Base-by-base conservation (phyloP, 1,140 invertebrate species). In the Tetramorium alpestre region DNA sequence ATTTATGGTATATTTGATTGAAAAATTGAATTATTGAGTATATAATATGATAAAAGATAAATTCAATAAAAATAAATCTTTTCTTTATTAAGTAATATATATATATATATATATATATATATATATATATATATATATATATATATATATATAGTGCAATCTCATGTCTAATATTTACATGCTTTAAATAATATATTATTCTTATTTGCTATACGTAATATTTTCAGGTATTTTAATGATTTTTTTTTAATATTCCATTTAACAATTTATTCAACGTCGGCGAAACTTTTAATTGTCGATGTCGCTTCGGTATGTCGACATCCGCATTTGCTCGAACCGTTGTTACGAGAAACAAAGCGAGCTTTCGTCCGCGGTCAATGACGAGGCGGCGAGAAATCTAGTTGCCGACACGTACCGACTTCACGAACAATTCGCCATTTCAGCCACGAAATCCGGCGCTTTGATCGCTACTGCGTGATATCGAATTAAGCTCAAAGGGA, bases 391-490 rank as follows among this genome's bases (percentile, higher is more conserved):
- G 73, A 69, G 51, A 80, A 64, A 67, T 60, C 38, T 8, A 85
- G 58, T 64, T 76, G 75, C 51, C 81, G 75, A 77, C 49, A 67
- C 73, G 69, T 81, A 33, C 54, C 58, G 86, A 88, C 81, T 90
- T 90, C 58, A 75, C 77, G 64, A 90, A 88, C 86, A 81, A 88
- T 90, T 51, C 86, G 22, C 72, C 70, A 82, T 88, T 90, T 73
- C 58, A 47, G 54, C 73, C 76, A 73, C 41, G 58, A 16, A 70
- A 49, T 60, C 11, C 44, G 44, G 49, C 7, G 70, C 88, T 90
- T 90, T 90, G 88, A 90, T 90, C 89, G 58, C 51, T 54, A 73
- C 65, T 38, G 72, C 76, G 86, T 90, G 69, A 86, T 88, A 90
- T 90, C 64, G 64, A 90, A 88, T 85, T 81, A 88, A 82, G 58